phyloP scores from a whole-genome alignment of 2,888 invertebrate genomes.

The Dromius quadrimaculatus region DNA sequence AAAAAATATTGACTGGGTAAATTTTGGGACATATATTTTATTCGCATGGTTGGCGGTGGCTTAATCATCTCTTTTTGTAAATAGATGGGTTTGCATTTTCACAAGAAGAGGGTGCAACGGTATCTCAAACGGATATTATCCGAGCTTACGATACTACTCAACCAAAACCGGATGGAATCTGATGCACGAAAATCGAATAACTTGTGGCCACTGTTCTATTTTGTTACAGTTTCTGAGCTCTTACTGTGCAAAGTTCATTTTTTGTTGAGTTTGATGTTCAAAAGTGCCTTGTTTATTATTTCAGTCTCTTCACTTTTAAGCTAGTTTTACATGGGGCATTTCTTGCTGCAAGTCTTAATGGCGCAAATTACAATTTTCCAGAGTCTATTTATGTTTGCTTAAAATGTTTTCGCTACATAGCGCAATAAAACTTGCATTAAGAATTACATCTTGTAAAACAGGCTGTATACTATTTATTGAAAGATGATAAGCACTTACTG shows the following conservation, averaged over 20 bases:
- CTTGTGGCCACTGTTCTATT: conserved; percentile 21
- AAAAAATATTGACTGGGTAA: not conserved
- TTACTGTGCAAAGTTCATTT: conserved; percentile 45
- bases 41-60: conserved; percentile 3
- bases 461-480: conserved; percentile 42
- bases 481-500: conserved; percentile 45
- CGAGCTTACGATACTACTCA: conserved; percentile 95
- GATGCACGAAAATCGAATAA: conserved; percentile 46
- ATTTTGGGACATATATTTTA: no score
- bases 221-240: conserved; percentile 28
- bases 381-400: no score
- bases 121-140: conserved; percentile 94
- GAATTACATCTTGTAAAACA: no score
- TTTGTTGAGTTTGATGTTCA: conserved; percentile 44
- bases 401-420: no score
- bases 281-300: conserved; percentile 50
- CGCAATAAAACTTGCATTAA: no score
- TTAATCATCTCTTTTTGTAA: conserved; percentile 54
- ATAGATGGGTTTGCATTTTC: conserved; percentile 98
- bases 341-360: no score
- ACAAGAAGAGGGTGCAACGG: conserved; percentile 97
- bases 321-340: no score
- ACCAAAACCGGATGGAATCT: conserved; percentile 79
- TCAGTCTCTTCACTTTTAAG: conserved; percentile 43
- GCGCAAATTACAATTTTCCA: no score